Base-by-base conservation (phyloP, 2,113 vertebrate species). In the Epinephelus fuscoguttatus region DNA sequence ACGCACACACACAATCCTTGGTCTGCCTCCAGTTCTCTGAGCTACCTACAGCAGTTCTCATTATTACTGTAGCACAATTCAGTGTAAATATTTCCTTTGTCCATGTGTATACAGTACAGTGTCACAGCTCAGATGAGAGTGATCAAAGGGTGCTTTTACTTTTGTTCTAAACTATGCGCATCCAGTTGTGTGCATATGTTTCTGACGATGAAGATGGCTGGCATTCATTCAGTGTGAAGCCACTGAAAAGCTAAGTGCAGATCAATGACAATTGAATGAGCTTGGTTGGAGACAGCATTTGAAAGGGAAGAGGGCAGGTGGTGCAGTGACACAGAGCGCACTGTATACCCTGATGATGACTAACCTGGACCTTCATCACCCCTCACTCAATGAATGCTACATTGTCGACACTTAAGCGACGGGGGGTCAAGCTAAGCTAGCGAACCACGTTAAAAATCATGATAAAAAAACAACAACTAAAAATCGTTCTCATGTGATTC, bases 251-350 rank as follows among this genome's bases (percentile, higher is more conserved):
- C 75, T 86, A 74, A 90, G 75, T 56, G 74, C 66, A 79, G 84
- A 91, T 93, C 87, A 82, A 92, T 91, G 72, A 83, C 52, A 91
- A 90, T 81, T 84, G 61, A 80, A 89, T 89, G 64, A 92, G 71
- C 1, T 25, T 23, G 42, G 62, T 59, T 13, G 47, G 49, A 78
- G 42, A 59, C 14, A 9, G 66, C 2, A 8, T 64, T 49, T 57
- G 57, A 90, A 60, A 59, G 69, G 49, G 14, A 45, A 84, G 67
- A 49, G 76, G 59, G 70, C 77, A 86, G 81, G 68, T 55, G 52
- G 40, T 56, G 72, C 61, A 59, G 45, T 2, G 21, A 70, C 78
- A 70, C 25, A 23, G 23, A 68, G 57, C 33, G 8, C 23, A 30
- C 23, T 49, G 18, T 62, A 11, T 13, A 23, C 49, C 47, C 57